Conservation (phyloP, 2,113 vertebrate genomes). For the Aegypius monachus region DNA sequence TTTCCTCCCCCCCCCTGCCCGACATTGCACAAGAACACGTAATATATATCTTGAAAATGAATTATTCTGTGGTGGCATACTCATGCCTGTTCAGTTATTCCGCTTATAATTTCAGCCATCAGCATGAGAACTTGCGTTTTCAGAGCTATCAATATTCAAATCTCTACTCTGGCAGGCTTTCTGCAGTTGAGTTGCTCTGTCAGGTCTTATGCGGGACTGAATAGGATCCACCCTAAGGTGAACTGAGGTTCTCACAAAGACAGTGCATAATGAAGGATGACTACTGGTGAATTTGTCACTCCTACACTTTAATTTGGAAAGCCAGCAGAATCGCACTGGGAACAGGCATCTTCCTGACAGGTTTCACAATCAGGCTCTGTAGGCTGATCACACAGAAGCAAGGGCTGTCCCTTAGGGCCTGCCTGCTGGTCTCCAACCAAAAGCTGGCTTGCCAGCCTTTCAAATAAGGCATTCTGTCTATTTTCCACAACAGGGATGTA, state of each 20-base stretch:
- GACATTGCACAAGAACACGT: neutral
- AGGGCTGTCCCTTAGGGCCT: neutral
- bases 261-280: slow-evolving; percentile 31
- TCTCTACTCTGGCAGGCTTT: neutral
- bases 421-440: slow-evolving; percentile 23
- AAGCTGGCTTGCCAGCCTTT: neutral
- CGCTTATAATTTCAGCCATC: neutral
- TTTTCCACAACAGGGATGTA: neutral
- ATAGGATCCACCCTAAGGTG: slow-evolving; percentile 14
- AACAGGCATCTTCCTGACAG: slow-evolving; percentile 31
- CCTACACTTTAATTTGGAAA: slow-evolving; percentile 30
- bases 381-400: slow-evolving; percentile 18
- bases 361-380: slow-evolving; percentile 7
- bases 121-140: neutral
- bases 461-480: neutral
- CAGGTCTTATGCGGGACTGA: neutral
- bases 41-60: neutral
- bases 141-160: slow-evolving; percentile 3
- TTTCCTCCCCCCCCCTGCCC: fast-evolving
- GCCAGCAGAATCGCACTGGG: neutral
- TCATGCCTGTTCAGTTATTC: neutral
- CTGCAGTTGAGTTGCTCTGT: neutral
- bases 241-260: slow-evolving; percentile 23
- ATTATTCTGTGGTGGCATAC: neutral
- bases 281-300: slow-evolving; percentile 30